Evolutionary conservation across 2,113 vertebrate species (phyloP), one percentile per base, ranked within the genome.

Genomic region (Dunckerocampus dactyliophorus): DNA sequence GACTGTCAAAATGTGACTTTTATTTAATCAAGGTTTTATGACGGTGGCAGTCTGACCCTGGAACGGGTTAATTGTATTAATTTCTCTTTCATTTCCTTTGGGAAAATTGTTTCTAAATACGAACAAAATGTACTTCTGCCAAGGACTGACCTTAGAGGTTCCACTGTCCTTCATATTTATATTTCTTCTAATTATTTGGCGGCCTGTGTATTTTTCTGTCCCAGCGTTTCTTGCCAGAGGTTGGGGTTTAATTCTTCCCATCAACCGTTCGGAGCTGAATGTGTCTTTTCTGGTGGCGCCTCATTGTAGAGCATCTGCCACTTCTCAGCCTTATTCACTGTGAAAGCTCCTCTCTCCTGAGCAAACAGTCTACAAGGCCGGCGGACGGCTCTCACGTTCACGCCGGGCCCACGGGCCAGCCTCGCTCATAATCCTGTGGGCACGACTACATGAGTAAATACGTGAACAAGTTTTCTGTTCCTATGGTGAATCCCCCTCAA

Each of bases 301-400:
- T 82, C 69, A 86, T 87, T 88, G 85, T 87, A 52, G 77, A 77
- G 80, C 45, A 79, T 86, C 87, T 89, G 84, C 79, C 83, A 82
- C 79, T 85, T 84, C 79, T 89, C 87, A 87, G 53, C 28, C 72
- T 89, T 87, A 88, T 88, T 88, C 69, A 68, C 64, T 76, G 71
- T 84, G 83, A 89, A 88, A 72, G 81, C 78, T 85, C 75, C 84
- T 82, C 77, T 83, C 77, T 85, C 72, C 76, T 79, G 77, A 81
- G 83, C 77, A 85, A 84, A 87, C 80, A 84, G 67, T 73, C 66
- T 70, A 82, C 76, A 77, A 76, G 76, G 76, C 80, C 84, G 80
- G 63, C 75, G 75, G 72, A 80, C 83, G 81, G 69, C 59, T 85
- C 82, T 60, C 80, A 70, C 77, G 39, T 43, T 12, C 39, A 43